A percentile compares a stretch with the other conserved stretches of the same genome.
Conservation (phyloP, 2,113 vertebrate genomes). For the Vidua macroura region DNA sequence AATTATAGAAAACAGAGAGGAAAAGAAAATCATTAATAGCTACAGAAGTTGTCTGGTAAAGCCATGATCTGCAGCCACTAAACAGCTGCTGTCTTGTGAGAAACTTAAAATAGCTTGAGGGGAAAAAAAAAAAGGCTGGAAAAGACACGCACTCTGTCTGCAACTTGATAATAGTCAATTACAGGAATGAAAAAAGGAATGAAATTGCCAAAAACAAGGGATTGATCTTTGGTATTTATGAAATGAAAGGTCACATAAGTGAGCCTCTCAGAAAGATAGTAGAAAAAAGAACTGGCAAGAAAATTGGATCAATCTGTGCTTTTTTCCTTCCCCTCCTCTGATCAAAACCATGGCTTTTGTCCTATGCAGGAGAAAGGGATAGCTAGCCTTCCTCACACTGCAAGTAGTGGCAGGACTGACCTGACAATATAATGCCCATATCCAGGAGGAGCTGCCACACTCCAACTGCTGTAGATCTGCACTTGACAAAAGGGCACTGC, state of each 20-base stretch:
- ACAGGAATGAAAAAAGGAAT: neutral
- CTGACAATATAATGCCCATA: conserved; percentile 92
- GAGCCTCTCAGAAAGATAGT: neutral
- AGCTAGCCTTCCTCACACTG: neutral
- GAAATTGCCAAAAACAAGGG: neutral
- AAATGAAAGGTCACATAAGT: conserved; percentile 11
- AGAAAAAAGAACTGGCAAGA: neutral
- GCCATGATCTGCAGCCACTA: neutral
- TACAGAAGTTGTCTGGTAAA: conserved; percentile 2
- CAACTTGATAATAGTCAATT: neutral
- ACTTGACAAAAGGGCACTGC: conserved; percentile 89
- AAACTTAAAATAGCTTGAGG: neutral
- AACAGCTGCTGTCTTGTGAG: neutral
- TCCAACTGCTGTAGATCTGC: conserved; percentile 84
- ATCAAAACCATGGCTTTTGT: neutral
- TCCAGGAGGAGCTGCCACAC: conserved; percentile 97
- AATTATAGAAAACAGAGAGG: neutral
- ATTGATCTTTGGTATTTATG: neutral
- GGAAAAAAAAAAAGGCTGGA: neutral
- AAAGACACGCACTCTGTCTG: neutral
- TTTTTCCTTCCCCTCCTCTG: neutral
- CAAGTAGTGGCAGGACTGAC: conserved; percentile 68
- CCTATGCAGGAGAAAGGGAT: neutral
- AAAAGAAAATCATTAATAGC: neutral
- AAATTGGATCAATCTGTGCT: neutral